These are phyloP conservation scores for Venturia canescens DNA, from an alignment of 1,140 invertebrate species.

Conservation along the genomic window DNA sequence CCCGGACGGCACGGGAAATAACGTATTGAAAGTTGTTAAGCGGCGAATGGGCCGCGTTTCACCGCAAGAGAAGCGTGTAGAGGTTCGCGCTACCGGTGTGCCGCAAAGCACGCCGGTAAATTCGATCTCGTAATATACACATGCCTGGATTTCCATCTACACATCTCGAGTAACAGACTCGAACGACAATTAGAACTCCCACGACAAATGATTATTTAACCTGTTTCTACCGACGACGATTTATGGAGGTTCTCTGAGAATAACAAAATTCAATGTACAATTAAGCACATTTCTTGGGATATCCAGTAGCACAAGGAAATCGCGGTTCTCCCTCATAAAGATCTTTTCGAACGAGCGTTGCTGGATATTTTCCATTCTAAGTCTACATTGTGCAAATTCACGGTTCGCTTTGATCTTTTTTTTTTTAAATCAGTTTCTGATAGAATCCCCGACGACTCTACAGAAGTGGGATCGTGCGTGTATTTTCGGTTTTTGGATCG, in stretches of 20 bases:
- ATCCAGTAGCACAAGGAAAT: too few relatives aligned
- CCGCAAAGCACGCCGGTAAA: conserved; percentile 12
- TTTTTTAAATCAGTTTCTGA: too few relatives aligned
- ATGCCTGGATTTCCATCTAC: neutral
- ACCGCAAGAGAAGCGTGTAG: neutral
- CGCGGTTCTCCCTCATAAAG: too few relatives aligned
- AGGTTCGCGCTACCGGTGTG: conserved; percentile 4
- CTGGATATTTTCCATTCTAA: too few relatives aligned
- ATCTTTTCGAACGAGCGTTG: too few relatives aligned
- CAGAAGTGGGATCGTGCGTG: too few relatives aligned
- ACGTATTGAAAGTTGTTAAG: conserved; percentile 61
- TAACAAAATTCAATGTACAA: too few relatives aligned
- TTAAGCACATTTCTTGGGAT: too few relatives aligned
- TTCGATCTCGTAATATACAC: conserved; percentile 7
- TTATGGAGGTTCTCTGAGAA: neutral
- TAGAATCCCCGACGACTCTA: too few relatives aligned
- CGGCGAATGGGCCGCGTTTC: conserved; percentile 52
- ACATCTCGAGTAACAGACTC: neutral
- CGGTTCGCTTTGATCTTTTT: too few relatives aligned
- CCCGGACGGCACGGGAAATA: conserved; percentile 53
- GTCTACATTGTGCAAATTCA: too few relatives aligned
- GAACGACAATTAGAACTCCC: neutral
- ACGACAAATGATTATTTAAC: conserved; percentile 10
- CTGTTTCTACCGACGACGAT: neutral
- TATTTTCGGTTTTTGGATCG: too few relatives aligned